Conservation (phyloP, 2,888 invertebrate species). For the Lepidochrysops patricia region DNA sequence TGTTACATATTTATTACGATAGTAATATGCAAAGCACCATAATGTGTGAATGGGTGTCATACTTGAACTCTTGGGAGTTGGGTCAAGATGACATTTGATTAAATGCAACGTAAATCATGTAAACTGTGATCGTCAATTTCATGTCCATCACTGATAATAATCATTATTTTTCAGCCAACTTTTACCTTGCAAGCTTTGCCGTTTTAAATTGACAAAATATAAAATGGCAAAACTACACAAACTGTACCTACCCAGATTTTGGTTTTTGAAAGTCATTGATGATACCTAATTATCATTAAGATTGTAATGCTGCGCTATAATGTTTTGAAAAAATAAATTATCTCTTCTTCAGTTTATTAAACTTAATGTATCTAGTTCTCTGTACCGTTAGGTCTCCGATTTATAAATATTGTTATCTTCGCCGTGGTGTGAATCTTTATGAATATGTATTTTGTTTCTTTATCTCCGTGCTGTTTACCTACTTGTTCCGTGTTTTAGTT, state of each 20-base stretch:
- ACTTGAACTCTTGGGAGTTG: neutral
- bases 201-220: no score
- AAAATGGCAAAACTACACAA: no score
- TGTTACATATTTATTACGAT: constrained; percentile 6
- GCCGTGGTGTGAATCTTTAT: neutral
- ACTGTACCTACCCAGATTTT: no score
- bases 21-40: neutral
- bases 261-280: no score
- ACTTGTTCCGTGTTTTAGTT: neutral
- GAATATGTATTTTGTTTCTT: neutral
- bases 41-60: neutral
- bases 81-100: constrained; percentile 2
- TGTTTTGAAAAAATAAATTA: no score
- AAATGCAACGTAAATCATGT: neutral
- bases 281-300: no score
- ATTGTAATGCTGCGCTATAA: no score
- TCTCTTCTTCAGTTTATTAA: neutral
- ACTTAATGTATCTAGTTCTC: neutral
- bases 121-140: neutral
- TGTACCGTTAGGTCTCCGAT: neutral
- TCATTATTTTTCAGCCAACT: neutral
- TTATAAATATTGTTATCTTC: neutral
- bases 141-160: neutral
- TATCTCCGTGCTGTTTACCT: neutral
- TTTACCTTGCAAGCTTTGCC: no score